Conservation (phyloP, 2,888 invertebrate species). For the Nephrotoma guestfalica region DNA sequence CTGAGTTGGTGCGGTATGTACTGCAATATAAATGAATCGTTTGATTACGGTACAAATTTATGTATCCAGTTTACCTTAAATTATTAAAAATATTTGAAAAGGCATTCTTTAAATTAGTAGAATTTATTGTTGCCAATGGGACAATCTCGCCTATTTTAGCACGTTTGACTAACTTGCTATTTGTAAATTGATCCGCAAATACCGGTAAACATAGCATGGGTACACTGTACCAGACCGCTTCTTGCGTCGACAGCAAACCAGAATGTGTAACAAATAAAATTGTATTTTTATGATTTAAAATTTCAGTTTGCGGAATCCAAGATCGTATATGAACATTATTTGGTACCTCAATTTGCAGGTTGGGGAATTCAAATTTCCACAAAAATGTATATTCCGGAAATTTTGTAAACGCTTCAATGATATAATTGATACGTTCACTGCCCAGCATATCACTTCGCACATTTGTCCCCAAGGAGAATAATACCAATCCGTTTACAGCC, state of each 20-base stretch:
- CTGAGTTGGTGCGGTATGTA: constrained; percentile 16
- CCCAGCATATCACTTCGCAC: constrained; percentile 16
- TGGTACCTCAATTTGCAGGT: not conserved
- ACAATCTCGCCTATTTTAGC: not conserved
- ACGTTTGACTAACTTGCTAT: not conserved
- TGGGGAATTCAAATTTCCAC: constrained; percentile 24
- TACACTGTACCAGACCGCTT: constrained; percentile 22
- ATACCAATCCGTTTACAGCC: constrained; percentile 21
- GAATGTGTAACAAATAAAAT: constrained; percentile 23
- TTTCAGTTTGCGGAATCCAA: constrained; percentile 38
- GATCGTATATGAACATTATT: constrained; percentile 30
- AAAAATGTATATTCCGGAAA: constrained; percentile 25
- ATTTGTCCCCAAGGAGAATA: constrained; percentile 25
- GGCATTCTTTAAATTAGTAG: not conserved
- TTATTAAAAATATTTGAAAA: not conserved
- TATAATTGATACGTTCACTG: constrained; percentile 11
- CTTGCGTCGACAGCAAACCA: constrained; percentile 23
- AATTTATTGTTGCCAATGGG: not conserved
- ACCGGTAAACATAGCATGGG: constrained; percentile 24
- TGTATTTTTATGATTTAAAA: constrained; percentile 20
- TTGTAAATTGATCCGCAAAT: constrained; percentile 19
- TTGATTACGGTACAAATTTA: not conserved
- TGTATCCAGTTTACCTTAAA: not conserved
- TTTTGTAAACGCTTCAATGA: constrained; percentile 19
- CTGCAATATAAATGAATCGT: not conserved